A percentile compares a stretch with the other conserved stretches of the same genome.
Conservation (phyloP, 2,888 invertebrate species). For the Ephialtes manifestator region DNA sequence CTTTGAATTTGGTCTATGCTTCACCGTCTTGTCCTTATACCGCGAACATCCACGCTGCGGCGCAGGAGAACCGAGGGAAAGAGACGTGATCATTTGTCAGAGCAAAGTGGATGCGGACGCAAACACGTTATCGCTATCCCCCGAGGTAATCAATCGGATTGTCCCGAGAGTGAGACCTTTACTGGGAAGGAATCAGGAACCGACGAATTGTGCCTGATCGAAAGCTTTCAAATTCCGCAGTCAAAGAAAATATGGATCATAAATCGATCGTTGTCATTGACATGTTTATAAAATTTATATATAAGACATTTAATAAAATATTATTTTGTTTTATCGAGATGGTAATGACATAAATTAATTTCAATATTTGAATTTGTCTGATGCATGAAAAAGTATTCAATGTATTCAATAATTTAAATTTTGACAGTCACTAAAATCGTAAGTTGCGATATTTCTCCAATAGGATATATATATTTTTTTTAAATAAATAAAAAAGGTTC, state of each 20-base stretch:
- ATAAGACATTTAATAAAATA: not conserved
- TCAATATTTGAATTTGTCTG: not conserved
- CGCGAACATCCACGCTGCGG: constrained; percentile 25
- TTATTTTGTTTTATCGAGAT: not conserved
- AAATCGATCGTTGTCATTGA: not conserved
- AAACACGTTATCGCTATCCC: constrained; percentile 79
- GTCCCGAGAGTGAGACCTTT: constrained; percentile 69
- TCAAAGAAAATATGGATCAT: not conserved
- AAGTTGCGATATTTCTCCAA: not conserved
- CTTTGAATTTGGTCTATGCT: not conserved
- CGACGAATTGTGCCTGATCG: constrained; percentile 29
- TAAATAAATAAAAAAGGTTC: no score
- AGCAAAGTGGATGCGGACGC: constrained; percentile 79
- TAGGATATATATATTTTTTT: no score
- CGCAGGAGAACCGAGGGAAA: constrained; percentile 19
- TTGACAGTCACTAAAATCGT: not conserved
- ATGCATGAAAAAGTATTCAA: not conserved
- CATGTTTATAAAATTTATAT: not conserved
- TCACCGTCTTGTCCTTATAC: constrained; percentile 7
- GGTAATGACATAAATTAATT: no score
- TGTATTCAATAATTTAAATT: not conserved
- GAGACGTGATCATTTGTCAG: constrained; percentile 79
- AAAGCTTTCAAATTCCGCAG: constrained; percentile 3
- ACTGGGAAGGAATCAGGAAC: constrained; percentile 60
- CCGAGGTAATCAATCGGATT: constrained; percentile 78